phyloP scores from a whole-genome alignment of 2,113 vertebrate genomes.

The Platysteira castanea region DNA sequence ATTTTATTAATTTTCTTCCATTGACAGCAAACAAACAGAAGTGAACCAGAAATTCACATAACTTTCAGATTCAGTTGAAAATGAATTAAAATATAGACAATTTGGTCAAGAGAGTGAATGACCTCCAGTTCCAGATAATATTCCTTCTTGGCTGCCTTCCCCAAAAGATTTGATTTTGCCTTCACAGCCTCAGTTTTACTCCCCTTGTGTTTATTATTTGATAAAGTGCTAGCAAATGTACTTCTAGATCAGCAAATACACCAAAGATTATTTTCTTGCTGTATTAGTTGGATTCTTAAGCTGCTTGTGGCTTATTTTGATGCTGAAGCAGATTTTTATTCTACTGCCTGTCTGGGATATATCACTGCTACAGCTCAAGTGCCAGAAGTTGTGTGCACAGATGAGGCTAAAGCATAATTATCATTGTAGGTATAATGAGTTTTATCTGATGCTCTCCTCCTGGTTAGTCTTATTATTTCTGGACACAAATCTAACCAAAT shows the following conservation, averaged over 20 bases:
- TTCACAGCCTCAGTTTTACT: background rate
- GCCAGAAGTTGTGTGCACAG: background rate
- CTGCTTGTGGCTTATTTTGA: constrained; percentile 38
- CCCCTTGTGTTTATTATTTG: constrained; percentile 14
- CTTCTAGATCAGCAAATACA: constrained; percentile 9
- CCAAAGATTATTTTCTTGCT: constrained; percentile 33
- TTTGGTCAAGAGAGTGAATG: background rate
- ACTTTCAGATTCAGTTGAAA: background rate
- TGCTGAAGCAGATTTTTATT: constrained; percentile 20
- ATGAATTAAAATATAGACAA: background rate
- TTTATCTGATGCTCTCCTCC: background rate
- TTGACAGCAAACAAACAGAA: background rate
- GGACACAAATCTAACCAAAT: background rate
- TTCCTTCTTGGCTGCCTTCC: background rate
- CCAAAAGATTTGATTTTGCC: constrained; percentile 13
- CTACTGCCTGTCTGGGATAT: background rate
- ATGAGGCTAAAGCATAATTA: background rate
- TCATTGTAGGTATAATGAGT: background rate
- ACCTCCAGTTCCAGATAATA: background rate
- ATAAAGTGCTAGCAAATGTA: constrained; percentile 2
- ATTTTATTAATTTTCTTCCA: background rate
- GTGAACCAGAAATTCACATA: background rate
- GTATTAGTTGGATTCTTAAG: constrained; percentile 39
- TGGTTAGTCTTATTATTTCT: background rate
- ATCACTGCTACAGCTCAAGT: background rate